Base-by-base conservation (phyloP, 2,888 invertebrate genomes). In the Drosophila hamatofila region DNA sequence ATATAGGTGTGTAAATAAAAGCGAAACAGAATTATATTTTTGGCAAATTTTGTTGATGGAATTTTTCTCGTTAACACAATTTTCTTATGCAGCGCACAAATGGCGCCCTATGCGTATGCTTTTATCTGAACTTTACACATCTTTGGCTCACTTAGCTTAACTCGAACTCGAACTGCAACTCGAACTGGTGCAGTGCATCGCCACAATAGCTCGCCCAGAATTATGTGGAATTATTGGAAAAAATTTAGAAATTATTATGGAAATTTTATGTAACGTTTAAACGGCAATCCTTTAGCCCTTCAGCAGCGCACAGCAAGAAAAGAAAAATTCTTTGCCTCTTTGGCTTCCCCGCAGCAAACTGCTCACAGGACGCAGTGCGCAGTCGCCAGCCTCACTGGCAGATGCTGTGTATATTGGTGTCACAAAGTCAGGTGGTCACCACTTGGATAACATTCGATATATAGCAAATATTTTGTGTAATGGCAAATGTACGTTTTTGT, bases 181-280 rank as follows among this genome's bases (percentile, higher is more conserved):
- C 16, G 55, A 55, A 21, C 42, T 42, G 42, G 23, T 21, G 14
- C 18, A 39, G 37, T 59, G 60, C 78, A 72, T 77, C 48, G 41
- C 49, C 33, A 60, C 27, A n/a, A 21, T 25, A 30, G 58, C 14
- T 48, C 12, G 54, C 11, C 54, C 37, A n/a, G 46, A 35, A 48
- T 37, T 21, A 3, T 30, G 44, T 60, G 11, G 42, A 76, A 76
- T 71, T 65, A 25, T 37, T 37, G 56, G 2, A 46, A 57, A 41
- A 25, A 44, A 21, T n/a, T 37, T 2, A 16, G 37, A 55, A 46
- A 55, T 37, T 54, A 51, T 46, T 48, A 44, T 67, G 55, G 56
- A 60, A 77, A 78, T 55, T 83, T 83, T 83, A 83, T 83, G 83
- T 88, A 83, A 83, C 88, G 62, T 75, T 49, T 37, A 42, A 48